Evolutionary conservation across 2,797 vertebrate genomes (phyloP), one percentile per base, ranked within the genome.

Genomic region (Phataginus tricuspis): DNA sequence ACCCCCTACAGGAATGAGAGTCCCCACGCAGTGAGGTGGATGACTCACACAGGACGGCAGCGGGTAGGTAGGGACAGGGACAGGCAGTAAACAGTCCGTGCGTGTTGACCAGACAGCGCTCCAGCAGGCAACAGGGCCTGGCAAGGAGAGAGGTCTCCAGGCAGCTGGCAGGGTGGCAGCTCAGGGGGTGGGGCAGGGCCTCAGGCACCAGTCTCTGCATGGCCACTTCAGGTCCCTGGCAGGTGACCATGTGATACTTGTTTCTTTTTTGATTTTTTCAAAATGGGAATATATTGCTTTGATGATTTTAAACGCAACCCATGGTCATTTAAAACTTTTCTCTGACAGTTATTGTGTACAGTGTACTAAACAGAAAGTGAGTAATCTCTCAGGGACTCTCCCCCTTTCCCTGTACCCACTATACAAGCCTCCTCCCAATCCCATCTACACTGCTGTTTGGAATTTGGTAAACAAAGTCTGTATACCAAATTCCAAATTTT

Each of bases 1-100:
- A 14, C 6, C 29, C 78, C 42, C 64, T 64, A 25, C 83, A 90
- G 83, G 89, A 83, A 86, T 49, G 55, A 90, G 16, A 49, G 66
- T 90, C 68, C 82, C 53, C 7, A 1, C 13, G 83, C 45, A 42
- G 78, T n/a, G 59, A 91, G 78, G 91, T 25, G 4, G 66, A 94
- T 97, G 97, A 97, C 93, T 98, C 97, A 97, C 27, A 0, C 21
- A 11, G 77, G 77, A 53, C 51, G 39, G 5, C 34, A 85, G 31
- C 29, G 75, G 63, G 66, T 14, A 51, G 87, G 68, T 39, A 23
- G 37, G 55, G 53, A 82, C 55, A 51, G 82, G 95, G 57, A 78
- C 63, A n/a, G 29, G 86, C 92, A 86, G 90, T 90, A 96, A 97
- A 96, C 87, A 97, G 95, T 64, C 34, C 0, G 0, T 7, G 13